Evolutionary conservation across 2,113 vertebrate species (phyloP).

Genomic region (Platysteira castanea): DNA sequence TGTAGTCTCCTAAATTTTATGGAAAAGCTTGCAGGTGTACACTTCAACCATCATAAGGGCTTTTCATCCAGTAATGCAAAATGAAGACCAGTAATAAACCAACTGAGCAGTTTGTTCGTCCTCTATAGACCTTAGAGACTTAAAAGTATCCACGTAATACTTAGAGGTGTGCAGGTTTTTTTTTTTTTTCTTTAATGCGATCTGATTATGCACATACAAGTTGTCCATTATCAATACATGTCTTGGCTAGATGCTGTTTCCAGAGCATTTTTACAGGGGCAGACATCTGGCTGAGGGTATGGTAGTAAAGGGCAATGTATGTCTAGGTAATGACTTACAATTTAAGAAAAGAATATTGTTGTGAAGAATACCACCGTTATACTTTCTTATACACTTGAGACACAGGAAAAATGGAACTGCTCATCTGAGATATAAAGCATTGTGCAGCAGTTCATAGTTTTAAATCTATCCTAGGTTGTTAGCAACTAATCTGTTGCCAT

Average conservation of each 20-base stretch:
- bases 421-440: neutral
- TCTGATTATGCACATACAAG: neutral
- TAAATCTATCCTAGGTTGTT: neutral
- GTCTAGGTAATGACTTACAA: neutral
- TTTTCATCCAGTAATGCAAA: neutral
- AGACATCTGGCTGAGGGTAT: neutral
- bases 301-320: neutral
- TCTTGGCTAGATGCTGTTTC: conserved; percentile 4
- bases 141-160: neutral
- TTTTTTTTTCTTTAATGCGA: neutral
- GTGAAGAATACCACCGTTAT: neutral
- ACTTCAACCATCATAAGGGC: neutral
- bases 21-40: neutral
- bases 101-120: neutral
- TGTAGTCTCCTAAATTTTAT: neutral
- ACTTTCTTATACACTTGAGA: neutral
- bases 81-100: neutral
- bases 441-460: neutral
- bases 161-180: neutral
- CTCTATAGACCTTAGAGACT: neutral
- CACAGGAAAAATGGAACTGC: neutral
- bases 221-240: neutral
- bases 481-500: neutral
- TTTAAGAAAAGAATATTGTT: neutral
- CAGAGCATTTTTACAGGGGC: neutral